Base-by-base conservation (phyloP, 2,797 vertebrate genomes). In the Gymnothorax reevesii region DNA sequence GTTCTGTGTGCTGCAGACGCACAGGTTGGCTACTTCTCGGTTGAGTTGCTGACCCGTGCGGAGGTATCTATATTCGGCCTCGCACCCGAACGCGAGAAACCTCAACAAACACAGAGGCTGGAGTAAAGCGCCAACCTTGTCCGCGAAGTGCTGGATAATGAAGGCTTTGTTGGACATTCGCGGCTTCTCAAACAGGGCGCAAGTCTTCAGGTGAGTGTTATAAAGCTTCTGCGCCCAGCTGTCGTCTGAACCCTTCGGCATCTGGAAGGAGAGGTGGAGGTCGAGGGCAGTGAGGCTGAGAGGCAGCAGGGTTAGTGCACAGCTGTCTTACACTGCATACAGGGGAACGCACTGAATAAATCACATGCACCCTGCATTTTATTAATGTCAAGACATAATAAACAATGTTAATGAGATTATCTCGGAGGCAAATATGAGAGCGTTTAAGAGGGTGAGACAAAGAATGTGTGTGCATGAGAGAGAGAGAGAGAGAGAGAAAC, bases 171-270 rank as follows among this genome's bases (percentile, higher is more conserved):
- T 99, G 89, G 99, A 99, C 89, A 99, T 89, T 52, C 98, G 97
- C 7, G 99, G 98, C 88, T 99, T 99, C 89, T 98, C 97, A 93
- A 99, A 99, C 87, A 97, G 96, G 17, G 91, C 88, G 77, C 96
- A 97, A 90, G 97, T 97, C 94, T 97, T 99, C 92, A 97, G 92
- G 86, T 99, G 97, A 71, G 96, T 97, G 91, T 98, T 98, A 93
- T 99, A 99, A 0, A 99, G 89, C 87, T 99, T 99, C 92, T 99
- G 98, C 77, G 97, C 97, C 98, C 98, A 99, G 17, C 97, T 97
- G 88, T 97, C 97, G 90, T 99, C 98, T 0, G 97, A 96, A 88
- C 98, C 99, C 95, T 97, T 99, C 86, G 99, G 99, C 99, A 99
- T 99, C 99, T 99, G 90, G 87, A 93, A 84, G 88, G 86, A 27